Percentiles rank a stretch among this genome's conserved stretches.
These are phyloP conservation scores for Sepioteuthis lessoniana DNA, from an alignment of 2,888 invertebrate species.

Conservation along the genomic window DNA sequence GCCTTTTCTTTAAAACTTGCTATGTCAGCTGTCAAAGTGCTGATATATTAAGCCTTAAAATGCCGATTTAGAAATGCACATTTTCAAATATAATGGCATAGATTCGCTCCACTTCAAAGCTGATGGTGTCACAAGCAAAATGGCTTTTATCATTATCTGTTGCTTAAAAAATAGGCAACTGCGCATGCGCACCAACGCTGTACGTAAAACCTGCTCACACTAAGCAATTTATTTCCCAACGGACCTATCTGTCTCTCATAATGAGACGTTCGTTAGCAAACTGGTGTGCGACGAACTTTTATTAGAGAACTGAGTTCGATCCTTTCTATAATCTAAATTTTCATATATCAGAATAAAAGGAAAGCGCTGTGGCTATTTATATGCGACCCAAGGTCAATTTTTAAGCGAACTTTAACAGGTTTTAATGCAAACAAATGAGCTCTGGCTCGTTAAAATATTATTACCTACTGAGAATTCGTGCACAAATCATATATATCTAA, in stretches of 20 bases:
- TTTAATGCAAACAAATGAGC: no score
- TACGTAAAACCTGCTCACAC: background rate
- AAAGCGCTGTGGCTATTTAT: no score
- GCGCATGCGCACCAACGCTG: background rate
- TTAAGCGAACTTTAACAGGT: no score
- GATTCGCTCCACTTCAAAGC: background rate
- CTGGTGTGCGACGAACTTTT: no score
- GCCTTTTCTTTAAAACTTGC: background rate
- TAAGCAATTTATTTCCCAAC: background rate
- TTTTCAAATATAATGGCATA: background rate
- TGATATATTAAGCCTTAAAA: background rate
- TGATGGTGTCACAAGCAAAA: background rate
- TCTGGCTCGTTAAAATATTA: no score
- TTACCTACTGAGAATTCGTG: no score
- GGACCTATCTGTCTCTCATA: background rate
- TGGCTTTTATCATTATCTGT: background rate
- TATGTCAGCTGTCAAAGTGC: background rate
- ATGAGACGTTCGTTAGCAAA: no score
- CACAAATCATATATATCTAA: no score
- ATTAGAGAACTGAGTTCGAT: no score
- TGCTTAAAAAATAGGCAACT: background rate
- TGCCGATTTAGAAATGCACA: background rate
- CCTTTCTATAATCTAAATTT: no score
- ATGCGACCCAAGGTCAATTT: no score
- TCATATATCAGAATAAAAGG: no score